Conservation (phyloP, 1,140 invertebrate genomes). For the Drosophila paulistorum region DNA sequence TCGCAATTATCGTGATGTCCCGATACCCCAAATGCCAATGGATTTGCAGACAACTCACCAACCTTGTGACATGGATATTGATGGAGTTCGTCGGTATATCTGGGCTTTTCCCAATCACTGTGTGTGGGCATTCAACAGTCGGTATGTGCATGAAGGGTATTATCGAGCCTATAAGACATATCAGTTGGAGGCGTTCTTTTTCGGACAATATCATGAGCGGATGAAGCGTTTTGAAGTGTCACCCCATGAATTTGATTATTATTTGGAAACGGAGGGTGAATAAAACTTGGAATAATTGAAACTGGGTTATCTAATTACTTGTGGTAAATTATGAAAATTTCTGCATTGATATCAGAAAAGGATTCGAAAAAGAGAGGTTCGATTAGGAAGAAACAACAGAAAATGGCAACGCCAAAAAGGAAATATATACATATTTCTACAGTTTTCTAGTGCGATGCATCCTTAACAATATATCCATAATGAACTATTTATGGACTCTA, state of each 20-base stretch:
- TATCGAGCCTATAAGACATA: constrained; percentile 27
- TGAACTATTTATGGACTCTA: no score
- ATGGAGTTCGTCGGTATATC: neutral
- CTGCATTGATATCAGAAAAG: no score
- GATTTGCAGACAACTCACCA: constrained; percentile 29
- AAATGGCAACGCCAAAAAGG: no score
- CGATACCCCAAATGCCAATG: constrained; percentile 14
- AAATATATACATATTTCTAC: no score
- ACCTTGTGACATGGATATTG: constrained; percentile 28
- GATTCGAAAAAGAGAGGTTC: no score
- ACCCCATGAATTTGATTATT: constrained; percentile 11
- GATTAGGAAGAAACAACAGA: no score
- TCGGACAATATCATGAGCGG: constrained; percentile 32
- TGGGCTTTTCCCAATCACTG: constrained; percentile 26
- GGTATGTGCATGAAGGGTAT: constrained; percentile 11
- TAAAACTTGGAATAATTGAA: neutral
- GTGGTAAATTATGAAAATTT: no score
- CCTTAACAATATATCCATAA: no score
- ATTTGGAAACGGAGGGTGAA: no score
- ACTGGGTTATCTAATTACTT: no score
- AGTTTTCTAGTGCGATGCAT: no score
- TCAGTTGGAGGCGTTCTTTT: constrained; percentile 38
- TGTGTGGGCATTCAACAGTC: constrained; percentile 27
- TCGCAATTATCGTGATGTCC: constrained; percentile 20
- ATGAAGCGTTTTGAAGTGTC: constrained; percentile 22